Base-by-base conservation (phyloP, 1,140 invertebrate species). In the Bombus superbus region DNA sequence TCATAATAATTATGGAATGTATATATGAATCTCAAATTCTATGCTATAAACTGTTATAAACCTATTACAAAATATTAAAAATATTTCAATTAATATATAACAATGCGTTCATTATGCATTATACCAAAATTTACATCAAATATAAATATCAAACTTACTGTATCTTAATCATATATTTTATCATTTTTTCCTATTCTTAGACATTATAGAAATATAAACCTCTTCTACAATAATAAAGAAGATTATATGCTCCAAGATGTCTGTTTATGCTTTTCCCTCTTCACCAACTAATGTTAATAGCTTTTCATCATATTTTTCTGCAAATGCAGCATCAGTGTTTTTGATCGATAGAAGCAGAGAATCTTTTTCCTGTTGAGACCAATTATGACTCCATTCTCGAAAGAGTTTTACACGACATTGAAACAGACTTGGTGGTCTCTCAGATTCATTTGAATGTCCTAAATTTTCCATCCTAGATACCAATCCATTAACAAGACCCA, bases 341-440 rank as follows among this genome's bases (percentile, higher is more conserved):
- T 96, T 96, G 44, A 98, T 96, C 80, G 96, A 96, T 72, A 96
- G 95, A 22, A 97, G 92, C n/a, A 98, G 95, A 80, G 96, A 96
- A 53, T 97, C 96, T 91, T 97, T 97, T 83, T 98, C 97, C 83
- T 97, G 96, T 71, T 97, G 96, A 68, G 96, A 96, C 98, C 98
- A 99, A 89, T 96, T 97, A 79, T 96, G 96, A 92, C 97, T 97
- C 98, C 98, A 99, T 94, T 98, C 97, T 91, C 96, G 96, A 92
- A 98, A 98, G 22, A 98, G 94, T 95, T 98, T 98, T 91, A 98
- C 97, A 77, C 98, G 96, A 93, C 98, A 98, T 93, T 98, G 97
- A 93, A 98, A 99, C 82, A 99, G 96, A 91, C 97, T 98, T 89
- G 98, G 97, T 59, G 98, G 98, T 91, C 97, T 97, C 25, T 94